phyloP scores from a whole-genome alignment of 2,888 invertebrate species.

The Lissocephala sabroskyi region DNA sequence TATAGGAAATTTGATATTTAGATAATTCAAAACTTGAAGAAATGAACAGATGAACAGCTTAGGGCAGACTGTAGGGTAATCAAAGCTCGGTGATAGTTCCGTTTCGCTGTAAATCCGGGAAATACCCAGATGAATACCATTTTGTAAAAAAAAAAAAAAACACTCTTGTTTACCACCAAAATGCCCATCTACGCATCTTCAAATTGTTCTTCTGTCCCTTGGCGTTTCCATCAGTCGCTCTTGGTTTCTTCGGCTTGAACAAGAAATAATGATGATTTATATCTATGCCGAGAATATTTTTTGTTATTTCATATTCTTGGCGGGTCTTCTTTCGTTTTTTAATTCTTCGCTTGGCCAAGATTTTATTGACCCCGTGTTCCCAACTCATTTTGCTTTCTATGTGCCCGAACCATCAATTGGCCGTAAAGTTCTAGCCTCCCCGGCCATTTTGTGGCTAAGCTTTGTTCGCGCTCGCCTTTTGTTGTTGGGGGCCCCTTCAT shows the following conservation, averaged over 20 bases:
- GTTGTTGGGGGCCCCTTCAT: constrained; percentile 3
- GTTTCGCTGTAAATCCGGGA: no score
- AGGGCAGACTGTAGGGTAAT: no score
- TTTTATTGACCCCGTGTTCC: constrained; percentile 58
- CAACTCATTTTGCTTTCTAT: constrained; percentile 59
- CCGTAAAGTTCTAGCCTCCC: constrained; percentile 42
- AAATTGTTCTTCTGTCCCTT: neutral
- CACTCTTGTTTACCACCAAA: no score
- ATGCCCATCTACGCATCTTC: constrained; percentile 1
- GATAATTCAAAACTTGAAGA: no score
- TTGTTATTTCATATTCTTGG: constrained; percentile 8
- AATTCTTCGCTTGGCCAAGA: constrained; percentile 51
- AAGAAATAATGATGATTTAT: constrained; percentile 45
- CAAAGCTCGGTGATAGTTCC: no score
- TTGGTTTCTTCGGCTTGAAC: no score
- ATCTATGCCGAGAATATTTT: constrained; percentile 25
- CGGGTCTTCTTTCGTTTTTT: constrained; percentile 4
- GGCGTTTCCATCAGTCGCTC: neutral
- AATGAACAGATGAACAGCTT: no score
- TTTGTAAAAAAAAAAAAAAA: no score
- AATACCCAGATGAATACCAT: no score
- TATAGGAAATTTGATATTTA: no score
- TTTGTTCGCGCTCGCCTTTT: constrained; percentile 25
- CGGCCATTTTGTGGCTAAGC: constrained; percentile 9
- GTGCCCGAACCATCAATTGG: constrained; percentile 23